Evolutionary conservation across 2,797 vertebrate species (phyloP).

Genomic region (Allobates femoralis): DNA sequence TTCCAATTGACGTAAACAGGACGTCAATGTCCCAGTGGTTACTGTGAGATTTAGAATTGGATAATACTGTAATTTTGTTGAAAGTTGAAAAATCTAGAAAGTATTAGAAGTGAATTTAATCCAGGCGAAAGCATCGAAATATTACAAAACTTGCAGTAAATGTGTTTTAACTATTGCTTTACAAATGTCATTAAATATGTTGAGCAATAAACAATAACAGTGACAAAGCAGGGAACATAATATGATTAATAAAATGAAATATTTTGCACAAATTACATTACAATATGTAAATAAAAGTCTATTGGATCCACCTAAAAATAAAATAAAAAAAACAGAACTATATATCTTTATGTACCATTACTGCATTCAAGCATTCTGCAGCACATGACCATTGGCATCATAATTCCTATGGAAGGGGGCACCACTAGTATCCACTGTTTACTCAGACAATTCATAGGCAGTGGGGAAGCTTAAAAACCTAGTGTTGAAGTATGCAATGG

Average conservation of each 20-base stretch:
- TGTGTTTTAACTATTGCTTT: neutral
- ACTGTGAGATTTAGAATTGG: conserved; percentile 13
- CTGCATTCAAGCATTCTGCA: too few relatives aligned
- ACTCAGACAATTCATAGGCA: too few relatives aligned
- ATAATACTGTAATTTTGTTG: neutral
- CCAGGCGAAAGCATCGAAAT: neutral
- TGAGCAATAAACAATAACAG: neutral
- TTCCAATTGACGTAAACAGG: conserved; percentile 34
- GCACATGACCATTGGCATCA: too few relatives aligned
- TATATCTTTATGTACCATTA: too few relatives aligned
- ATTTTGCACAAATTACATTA: neutral
- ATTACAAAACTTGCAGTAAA: neutral
- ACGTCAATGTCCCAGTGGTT: conserved; percentile 30
- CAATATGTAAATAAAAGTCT: neutral
- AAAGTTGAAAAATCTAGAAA: conserved; percentile 7
- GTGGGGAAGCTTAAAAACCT: too few relatives aligned
- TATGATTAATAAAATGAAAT: neutral
- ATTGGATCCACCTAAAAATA: neutral
- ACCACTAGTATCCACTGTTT: too few relatives aligned
- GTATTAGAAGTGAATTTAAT: neutral
- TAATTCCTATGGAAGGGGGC: too few relatives aligned
- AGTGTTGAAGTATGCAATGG: too few relatives aligned
- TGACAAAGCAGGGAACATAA: too few relatives aligned
- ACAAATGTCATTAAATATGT: neutral
- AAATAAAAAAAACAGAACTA: too few relatives aligned